A percentile compares a stretch with the other conserved stretches of the same genome.
phyloP scores from a whole-genome alignment of 2,888 invertebrate species.

The Tenthredo distinguenda region DNA sequence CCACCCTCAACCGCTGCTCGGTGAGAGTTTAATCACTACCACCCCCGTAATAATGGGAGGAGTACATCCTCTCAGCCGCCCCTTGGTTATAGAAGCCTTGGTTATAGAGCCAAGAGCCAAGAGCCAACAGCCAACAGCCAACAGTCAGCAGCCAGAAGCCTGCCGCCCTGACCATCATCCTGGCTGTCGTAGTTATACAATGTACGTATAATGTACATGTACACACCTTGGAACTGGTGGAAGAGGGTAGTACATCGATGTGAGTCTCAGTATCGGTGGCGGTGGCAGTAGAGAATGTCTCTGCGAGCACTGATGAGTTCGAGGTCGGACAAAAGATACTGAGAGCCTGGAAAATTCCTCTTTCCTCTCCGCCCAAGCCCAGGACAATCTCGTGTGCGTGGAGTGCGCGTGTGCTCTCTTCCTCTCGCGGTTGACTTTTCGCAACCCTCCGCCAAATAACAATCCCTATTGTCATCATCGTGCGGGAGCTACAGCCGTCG shows the following conservation, averaged over 20 bases:
- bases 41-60: conserved; percentile 50
- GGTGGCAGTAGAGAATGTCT: conserved; percentile 28
- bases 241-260: conserved; percentile 17
- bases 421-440: conserved; percentile 42
- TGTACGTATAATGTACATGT: not conserved
- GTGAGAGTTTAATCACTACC: conserved; percentile 52
- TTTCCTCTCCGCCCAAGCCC: conserved; percentile 16
- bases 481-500: conserved; percentile 5
- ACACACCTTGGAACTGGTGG: not conserved
- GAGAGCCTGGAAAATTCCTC: conserved; percentile 43
- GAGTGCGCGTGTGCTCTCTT: conserved; percentile 22
- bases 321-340: conserved; percentile 50
- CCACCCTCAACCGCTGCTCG: conserved; percentile 42
- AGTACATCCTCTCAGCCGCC: conserved; percentile 1
- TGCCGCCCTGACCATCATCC: conserved; percentile 26
- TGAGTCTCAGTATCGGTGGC: conserved; percentile 35
- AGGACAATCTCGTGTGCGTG: conserved; percentile 32
- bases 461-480: conserved; percentile 42
- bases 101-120: not conserved
- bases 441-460: conserved; percentile 40
- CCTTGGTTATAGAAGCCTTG: conserved; percentile 20
- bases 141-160: not conserved
- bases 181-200: not conserved
- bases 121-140: not conserved
- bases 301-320: conserved; percentile 47